These are phyloP conservation scores for Drosophila yooni DNA, from an alignment of 2,888 invertebrate genomes.

Conservation along the genomic window DNA sequence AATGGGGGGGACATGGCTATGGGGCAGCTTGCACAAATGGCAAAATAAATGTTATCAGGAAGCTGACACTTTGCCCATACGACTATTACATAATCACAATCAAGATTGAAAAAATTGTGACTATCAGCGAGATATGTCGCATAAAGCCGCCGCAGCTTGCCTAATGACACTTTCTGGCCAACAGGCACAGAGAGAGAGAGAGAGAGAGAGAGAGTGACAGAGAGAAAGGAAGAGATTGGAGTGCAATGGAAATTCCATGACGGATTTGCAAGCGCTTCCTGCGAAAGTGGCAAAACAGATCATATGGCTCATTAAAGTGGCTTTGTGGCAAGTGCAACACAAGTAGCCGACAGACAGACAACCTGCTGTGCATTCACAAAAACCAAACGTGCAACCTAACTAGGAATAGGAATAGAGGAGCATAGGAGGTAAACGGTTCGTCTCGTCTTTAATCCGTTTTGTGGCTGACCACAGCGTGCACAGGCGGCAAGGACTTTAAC, in stretches of 20 bases:
- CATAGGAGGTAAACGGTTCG: constrained; percentile 3
- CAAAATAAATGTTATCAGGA: constrained; percentile 80
- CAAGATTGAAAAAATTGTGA: constrained; percentile 46
- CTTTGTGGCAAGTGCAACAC: constrained; percentile 56
- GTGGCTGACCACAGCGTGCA: constrained; percentile 59
- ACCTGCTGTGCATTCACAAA: constrained; percentile 65
- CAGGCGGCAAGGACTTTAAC: constrained; percentile 53
- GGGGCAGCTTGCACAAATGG: constrained; percentile 55
- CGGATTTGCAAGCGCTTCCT: constrained; percentile 59
- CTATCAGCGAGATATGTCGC: background rate
- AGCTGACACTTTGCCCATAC: constrained; percentile 59
- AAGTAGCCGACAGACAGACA: constrained; percentile 21
- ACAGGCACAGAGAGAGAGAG: background rate
- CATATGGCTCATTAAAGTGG: constrained; percentile 74
- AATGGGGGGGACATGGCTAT: background rate
- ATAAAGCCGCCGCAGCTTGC: constrained; percentile 36
- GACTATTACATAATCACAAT: constrained; percentile 60
- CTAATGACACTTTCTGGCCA: constrained; percentile 46
- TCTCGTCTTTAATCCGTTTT: constrained; percentile 50
- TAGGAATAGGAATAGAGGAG: background rate
- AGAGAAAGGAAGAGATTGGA: background rate
- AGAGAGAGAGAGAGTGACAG: background rate
- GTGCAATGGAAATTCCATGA: constrained; percentile 21
- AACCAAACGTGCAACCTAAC: constrained; percentile 42
- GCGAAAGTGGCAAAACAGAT: constrained; percentile 56